Evolutionary conservation across 2,113 vertebrate genomes (phyloP).

Genomic region (Pithys albifrons): DNA sequence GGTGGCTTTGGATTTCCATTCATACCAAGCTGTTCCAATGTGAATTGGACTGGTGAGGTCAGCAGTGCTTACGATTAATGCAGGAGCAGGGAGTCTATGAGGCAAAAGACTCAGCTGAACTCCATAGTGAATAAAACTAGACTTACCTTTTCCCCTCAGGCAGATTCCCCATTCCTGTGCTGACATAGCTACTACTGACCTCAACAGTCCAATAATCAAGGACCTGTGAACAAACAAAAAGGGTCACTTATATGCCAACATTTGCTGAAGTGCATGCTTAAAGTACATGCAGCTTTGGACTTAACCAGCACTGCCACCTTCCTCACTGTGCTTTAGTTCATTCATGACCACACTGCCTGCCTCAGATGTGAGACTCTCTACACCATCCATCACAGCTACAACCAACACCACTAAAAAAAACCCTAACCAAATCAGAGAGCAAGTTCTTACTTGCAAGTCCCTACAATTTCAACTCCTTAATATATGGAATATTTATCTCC

Average conservation of each 20-base stretch:
- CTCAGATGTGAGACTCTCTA: not conserved
- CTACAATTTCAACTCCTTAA: not conserved
- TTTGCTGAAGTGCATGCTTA: not conserved
- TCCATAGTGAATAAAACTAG: constrained; percentile 24
- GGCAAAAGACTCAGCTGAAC: not conserved
- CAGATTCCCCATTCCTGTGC: constrained; percentile 47
- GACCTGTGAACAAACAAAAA: constrained; percentile 36
- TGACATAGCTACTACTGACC: constrained; percentile 62
- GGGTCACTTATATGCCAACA: not conserved
- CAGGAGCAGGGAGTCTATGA: not conserved
- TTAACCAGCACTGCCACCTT: not conserved
- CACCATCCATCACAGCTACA: not conserved
- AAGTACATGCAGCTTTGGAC: not conserved
- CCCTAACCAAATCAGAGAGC: not conserved
- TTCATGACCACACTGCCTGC: not conserved
- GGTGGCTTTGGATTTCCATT: not conserved
- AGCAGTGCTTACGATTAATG: constrained; percentile 20
- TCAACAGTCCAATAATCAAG: constrained; percentile 58
- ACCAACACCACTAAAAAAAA: not conserved
- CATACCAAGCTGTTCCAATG: not conserved
- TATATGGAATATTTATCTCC: not conserved
- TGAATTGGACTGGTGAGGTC: constrained; percentile 48
- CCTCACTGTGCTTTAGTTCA: not conserved
- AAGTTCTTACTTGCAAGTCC: accelerated
- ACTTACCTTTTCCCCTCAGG: constrained; percentile 31